Evolutionary conservation across 2,797 vertebrate genomes (phyloP).

Genomic region (Sciurus vulgaris): DNA sequence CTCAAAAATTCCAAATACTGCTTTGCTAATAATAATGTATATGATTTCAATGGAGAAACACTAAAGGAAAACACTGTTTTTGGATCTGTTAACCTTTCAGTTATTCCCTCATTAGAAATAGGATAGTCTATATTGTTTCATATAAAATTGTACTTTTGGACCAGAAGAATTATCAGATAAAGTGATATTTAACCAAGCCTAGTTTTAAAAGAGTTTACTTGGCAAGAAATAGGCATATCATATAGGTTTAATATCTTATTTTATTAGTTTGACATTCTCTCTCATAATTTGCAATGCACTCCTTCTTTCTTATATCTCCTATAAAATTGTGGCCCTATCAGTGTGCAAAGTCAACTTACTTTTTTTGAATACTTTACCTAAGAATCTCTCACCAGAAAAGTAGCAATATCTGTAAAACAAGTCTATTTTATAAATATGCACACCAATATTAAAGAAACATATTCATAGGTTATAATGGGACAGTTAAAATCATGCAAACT

Average conservation of each 20-base stretch:
- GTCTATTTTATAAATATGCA: not conserved
- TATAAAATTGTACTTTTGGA: not conserved
- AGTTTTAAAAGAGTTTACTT: not conserved
- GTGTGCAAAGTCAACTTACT: not conserved
- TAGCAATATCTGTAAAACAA: not conserved
- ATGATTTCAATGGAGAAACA: not conserved
- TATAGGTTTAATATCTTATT: not conserved
- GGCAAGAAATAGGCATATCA: not conserved
- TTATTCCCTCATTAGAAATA: not conserved
- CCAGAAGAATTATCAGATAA: not conserved
- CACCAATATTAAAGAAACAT: not conserved
- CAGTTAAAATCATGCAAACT: not conserved
- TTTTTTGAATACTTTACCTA: not conserved
- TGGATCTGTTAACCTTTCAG: not conserved
- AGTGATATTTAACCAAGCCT: not conserved
- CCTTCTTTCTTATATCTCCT: not conserved
- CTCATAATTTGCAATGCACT: not conserved
- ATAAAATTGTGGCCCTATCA: not conserved
- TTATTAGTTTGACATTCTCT: not conserved
- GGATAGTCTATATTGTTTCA: not conserved
- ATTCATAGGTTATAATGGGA: not conserved
- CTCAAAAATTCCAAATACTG: not conserved
- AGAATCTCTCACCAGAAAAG: not conserved
- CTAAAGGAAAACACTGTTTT: not conserved
- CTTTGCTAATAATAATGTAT: not conserved